phyloP scores from a whole-genome alignment of 2,888 invertebrate species.

The Heliconius cydno region DNA sequence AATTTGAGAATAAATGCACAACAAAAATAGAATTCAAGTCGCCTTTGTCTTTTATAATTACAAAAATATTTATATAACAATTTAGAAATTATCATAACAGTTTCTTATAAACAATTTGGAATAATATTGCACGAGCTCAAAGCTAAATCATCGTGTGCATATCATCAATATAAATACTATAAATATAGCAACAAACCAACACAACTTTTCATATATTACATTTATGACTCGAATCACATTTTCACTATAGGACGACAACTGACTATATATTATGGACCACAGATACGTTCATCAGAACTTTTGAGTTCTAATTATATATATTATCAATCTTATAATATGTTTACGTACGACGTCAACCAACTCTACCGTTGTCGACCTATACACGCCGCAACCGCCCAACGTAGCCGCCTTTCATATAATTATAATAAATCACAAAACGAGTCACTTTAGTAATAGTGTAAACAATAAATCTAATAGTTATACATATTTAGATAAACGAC shows the following conservation, averaged over 20 bases:
- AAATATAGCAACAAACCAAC: slow-evolving; percentile 81
- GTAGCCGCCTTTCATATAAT: slow-evolving; percentile 46
- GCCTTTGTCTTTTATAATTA: slow-evolving; percentile 81
- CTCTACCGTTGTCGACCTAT: slow-evolving; percentile 52
- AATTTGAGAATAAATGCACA: slow-evolving; percentile 82
- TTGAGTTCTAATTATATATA: slow-evolving; percentile 41
- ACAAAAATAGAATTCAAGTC: slow-evolving; percentile 81
- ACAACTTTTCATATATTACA: slow-evolving; percentile 66
- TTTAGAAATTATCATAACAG: slow-evolving; percentile 81
- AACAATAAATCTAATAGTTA: slow-evolving; percentile 35
- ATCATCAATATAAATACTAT: slow-evolving; percentile 66
- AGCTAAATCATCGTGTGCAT: slow-evolving; percentile 78
- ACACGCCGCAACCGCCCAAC: slow-evolving; percentile 45
- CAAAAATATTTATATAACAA: slow-evolving; percentile 81
- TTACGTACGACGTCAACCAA: slow-evolving; percentile 48
- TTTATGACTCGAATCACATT: slow-evolving; percentile 68
- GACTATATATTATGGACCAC: slow-evolving; percentile 48
- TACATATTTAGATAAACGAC: slow-evolving; percentile 29
- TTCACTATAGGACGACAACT: slow-evolving; percentile 53
- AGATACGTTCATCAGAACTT: slow-evolving; percentile 40
- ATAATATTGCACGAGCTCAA: slow-evolving; percentile 82
- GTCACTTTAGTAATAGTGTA: slow-evolving; percentile 36
- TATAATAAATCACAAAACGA: slow-evolving; percentile 44
- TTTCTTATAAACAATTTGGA: slow-evolving; percentile 79
- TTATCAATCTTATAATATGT: slow-evolving; percentile 43